These are phyloP conservation scores for Zoanthus gigantus DNA, from an alignment of 92 coral and sea anemone species.

Conservation along the genomic window DNA sequence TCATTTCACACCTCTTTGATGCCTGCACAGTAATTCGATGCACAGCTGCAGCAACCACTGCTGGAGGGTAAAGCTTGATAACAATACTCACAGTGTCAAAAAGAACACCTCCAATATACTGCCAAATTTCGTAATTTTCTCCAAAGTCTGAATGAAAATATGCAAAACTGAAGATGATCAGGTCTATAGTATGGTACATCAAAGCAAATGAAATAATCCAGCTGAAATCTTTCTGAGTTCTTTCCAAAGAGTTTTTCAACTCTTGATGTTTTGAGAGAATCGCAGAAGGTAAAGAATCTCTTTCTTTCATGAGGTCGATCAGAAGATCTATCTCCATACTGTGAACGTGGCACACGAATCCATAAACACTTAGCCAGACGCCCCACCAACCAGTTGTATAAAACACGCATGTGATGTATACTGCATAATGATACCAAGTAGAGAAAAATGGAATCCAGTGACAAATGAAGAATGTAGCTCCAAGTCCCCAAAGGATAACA, in stretches of 20 bases:
- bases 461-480: conserved; percentile 61
- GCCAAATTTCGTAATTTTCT: conserved; percentile 65
- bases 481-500: conserved; percentile 55
- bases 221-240: conserved; percentile 69
- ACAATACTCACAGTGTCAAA: conserved; percentile 65
- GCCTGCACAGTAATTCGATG: conserved; percentile 72
- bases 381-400: conserved; percentile 75
- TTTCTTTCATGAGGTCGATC: conserved; percentile 55
- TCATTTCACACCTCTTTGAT: conserved; percentile 55
- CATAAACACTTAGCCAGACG: conserved; percentile 70
- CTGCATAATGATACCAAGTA: conserved; percentile 60
- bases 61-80: conserved; percentile 69
- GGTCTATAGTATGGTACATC: conserved; percentile 63
- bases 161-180: conserved; percentile 78
- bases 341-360: conserved; percentile 75
- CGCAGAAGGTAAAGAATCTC: conserved; percentile 28
- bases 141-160: conserved; percentile 75
- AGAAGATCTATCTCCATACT: conserved; percentile 64
- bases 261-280: conserved; percentile 59
- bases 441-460: conserved; percentile 80
- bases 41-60: conserved; percentile 60
- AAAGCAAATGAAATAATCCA: conserved; percentile 71
- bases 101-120: conserved; percentile 66
- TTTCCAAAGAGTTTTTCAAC: conserved; percentile 59
- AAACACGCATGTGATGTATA: conserved; percentile 44